These are phyloP conservation scores for Ceramica pisi DNA, from an alignment of 2,888 invertebrate genomes.

Conservation along the genomic window DNA sequence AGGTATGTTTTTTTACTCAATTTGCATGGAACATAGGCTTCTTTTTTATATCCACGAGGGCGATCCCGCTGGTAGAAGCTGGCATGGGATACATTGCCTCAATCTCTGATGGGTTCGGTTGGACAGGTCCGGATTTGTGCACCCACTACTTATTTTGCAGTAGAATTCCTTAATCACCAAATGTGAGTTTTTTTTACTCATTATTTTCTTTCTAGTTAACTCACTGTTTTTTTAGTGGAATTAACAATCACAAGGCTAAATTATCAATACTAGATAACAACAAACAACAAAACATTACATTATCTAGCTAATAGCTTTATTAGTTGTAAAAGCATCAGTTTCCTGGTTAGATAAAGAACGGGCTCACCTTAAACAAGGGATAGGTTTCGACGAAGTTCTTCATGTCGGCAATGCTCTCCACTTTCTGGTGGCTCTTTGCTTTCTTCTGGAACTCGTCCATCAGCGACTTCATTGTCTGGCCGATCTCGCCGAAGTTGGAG, in stretches of 20 bases:
- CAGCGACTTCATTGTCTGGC: conserved; percentile 98
- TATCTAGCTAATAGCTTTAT: neutral
- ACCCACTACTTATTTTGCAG: too few relatives aligned
- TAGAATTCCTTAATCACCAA: too few relatives aligned
- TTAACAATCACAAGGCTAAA: neutral
- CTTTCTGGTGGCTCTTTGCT: conserved; percentile 98
- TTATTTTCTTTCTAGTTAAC: too few relatives aligned
- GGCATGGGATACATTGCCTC: too few relatives aligned
- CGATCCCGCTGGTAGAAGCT: too few relatives aligned
- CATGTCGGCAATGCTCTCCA: conserved; percentile 99
- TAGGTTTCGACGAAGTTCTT: conserved; percentile 99
- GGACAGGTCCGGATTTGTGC: too few relatives aligned
- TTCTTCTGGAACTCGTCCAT: conserved; percentile 99
- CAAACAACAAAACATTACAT: neutral
- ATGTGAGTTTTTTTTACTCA: too few relatives aligned
- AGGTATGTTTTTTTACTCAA: too few relatives aligned
- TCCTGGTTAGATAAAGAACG: conserved; percentile 1
- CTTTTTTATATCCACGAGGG: too few relatives aligned
- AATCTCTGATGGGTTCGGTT: too few relatives aligned
- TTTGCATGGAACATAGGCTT: too few relatives aligned
- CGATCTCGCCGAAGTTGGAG: conserved; percentile 99
- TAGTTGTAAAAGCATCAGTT: neutral
- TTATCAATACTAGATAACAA: neutral
- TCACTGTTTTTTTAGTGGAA: neutral
- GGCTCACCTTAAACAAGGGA: conserved; percentile 96